These are phyloP conservation scores for Rotaria macrura DNA, from an alignment of 2,888 invertebrate species.

Conservation along the genomic window DNA sequence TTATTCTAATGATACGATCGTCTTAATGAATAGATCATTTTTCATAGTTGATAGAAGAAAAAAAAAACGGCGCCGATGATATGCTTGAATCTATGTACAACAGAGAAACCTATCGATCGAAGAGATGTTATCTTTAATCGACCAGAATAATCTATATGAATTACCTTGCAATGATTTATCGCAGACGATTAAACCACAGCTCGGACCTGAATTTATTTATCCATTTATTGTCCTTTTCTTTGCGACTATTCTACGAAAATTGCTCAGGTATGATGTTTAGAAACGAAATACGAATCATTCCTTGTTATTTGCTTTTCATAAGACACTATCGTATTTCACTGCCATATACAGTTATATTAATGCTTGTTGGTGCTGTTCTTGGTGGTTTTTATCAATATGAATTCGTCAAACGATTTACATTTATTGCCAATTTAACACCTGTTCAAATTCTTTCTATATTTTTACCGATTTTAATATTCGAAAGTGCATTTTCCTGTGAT, in stretches of 20 bases:
- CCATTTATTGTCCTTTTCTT: background rate
- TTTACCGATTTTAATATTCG: conserved; percentile 50
- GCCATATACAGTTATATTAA: conserved; percentile 49
- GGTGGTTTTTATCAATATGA: background rate
- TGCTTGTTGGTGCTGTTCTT: conserved; percentile 45
- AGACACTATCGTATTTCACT: background rate
- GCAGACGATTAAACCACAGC: background rate
- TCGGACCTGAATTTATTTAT: background rate
- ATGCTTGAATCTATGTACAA: background rate
- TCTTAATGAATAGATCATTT: background rate
- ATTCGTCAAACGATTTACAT: background rate
- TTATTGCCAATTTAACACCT: background rate
- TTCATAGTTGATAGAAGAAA: background rate
- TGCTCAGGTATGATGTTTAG: background rate
- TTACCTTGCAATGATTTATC: background rate
- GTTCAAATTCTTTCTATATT: conserved; percentile 43
- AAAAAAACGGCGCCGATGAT: background rate
- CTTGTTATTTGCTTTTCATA: background rate
- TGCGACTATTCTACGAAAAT: background rate
- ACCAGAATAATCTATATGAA: background rate
- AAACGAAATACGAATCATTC: background rate
- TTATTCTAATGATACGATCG: too few relatives aligned
- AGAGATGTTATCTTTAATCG: background rate
- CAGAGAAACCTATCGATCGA: background rate
- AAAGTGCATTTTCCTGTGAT: conserved; percentile 51